These are phyloP conservation scores for Anarhynchus alexandrinus DNA, from an alignment of 2,113 vertebrate species.

Conservation along the genomic window DNA sequence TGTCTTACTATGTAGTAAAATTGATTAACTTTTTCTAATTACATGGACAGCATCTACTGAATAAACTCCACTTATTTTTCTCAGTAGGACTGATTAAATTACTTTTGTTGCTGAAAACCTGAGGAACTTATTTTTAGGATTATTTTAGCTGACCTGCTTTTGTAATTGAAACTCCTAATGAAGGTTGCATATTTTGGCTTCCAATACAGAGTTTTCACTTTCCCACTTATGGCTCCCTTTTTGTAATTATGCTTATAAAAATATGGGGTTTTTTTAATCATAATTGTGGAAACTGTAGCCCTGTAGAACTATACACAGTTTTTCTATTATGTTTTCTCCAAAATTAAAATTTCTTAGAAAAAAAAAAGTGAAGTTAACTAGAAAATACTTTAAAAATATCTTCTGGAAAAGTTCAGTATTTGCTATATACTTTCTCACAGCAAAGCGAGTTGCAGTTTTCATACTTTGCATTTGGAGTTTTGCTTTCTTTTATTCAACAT, in stretches of 20 bases:
- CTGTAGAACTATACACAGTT: neutral
- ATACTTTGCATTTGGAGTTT: neutral
- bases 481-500: neutral
- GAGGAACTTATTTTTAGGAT: neutral
- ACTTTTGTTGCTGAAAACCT: neutral
- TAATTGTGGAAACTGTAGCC: neutral
- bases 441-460: neutral
- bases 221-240: neutral
- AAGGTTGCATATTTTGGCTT: neutral
- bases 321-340: neutral
- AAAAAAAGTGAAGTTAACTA: fast-evolving
- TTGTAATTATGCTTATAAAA: neutral
- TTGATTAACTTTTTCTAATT: conserved; percentile 5
- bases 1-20: neutral
- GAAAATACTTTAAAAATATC: neutral
- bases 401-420: neutral
- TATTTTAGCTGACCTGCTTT: neutral
- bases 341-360: neutral
- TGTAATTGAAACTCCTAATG: neutral
- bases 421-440: neutral
- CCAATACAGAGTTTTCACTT: neutral
- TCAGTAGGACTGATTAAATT: neutral
- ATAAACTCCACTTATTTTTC: neutral
- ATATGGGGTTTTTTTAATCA: neutral
- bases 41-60: neutral